A percentile compares a stretch with the other conserved stretches of the same genome.
Evolutionary conservation across 2,888 invertebrate species (phyloP).

Genomic region (Laspeyria flexula): DNA sequence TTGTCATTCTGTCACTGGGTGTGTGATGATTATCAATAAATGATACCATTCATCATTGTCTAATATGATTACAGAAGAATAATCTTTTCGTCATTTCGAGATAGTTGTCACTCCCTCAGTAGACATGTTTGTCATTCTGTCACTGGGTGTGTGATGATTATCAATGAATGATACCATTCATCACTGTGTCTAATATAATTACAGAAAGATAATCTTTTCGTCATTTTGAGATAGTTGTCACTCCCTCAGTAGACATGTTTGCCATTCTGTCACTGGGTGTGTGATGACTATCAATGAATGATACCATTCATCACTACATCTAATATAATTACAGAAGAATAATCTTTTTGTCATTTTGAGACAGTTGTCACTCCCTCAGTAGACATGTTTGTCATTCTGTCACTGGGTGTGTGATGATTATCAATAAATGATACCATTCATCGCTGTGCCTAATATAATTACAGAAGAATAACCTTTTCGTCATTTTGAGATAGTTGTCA

Average conservation of each 20-base stretch:
- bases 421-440: not conserved
- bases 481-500: not conserved
- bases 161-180: not conserved
- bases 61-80: too few species aligned
- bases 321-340: too few species aligned
- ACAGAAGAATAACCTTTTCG: not conserved
- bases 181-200: not conserved
- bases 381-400: constrained; percentile 36
- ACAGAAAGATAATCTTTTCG: not conserved
- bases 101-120: constrained; percentile 22
- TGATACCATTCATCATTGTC: not conserved
- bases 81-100: constrained; percentile 5
- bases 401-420: constrained; percentile 26
- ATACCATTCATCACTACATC: not conserved
- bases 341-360: not conserved
- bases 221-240: constrained; percentile 3
- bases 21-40: not conserved
- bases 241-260: constrained; percentile 17
- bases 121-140: constrained; percentile 35
- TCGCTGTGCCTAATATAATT: not conserved
- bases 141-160: constrained; percentile 43
- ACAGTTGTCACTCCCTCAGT: constrained; percentile 14
- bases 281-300: not conserved
- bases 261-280: constrained; percentile 12
- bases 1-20: not conserved